Base-by-base conservation (phyloP, 2,797 vertebrate species). In the Alcedo atthis region DNA sequence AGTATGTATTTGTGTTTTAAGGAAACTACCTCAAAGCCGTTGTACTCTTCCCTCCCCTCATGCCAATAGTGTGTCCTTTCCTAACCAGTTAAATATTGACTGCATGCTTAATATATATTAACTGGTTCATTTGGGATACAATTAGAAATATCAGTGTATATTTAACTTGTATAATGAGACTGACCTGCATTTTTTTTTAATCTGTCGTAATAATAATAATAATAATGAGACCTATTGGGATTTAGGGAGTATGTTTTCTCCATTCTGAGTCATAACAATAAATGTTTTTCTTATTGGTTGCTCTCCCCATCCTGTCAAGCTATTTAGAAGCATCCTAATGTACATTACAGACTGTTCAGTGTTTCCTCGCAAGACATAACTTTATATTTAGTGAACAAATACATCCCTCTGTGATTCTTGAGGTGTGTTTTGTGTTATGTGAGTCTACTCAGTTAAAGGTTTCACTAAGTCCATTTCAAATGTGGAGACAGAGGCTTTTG, bases 111-210 rank as follows among this genome's bases (percentile, higher is more conserved):
- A 91, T 90, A 87, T 62, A 28, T 90, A 87, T 62, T 85, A 89
- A 43, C 71, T 75, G 88, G 32, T 40, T 86, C 88, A 78, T 94
- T 89, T 81, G 71, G 81, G 81, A 80, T 91, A 20, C 54, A 62
- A 45, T 92, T 94, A 94, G 69, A 89, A 87, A 75, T 96, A 92
- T 89, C 93, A 92, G 71, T 74, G 21, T 94, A 42, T 92, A 82
- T 89, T 91, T 73, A 85, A 2, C 26, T 59, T 75, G 53, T 55
- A 85, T 91, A 90, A 92, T 90, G 88, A 93, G 75, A 62, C 33
- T 71, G 81, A 51, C 54, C 64, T 85, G 75, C 54, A 3, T 51
- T 51, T 90, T 81, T 25, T 91, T 84, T 85, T 28, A 74, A 85
- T 90, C 37, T 62, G 16, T 55, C 82, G 11, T 74, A 77, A 61